Percentiles rank a stretch among this genome's conserved stretches.
Conservation (phyloP, 2,888 invertebrate genomes). For the Perizoma flavofasciatum region DNA sequence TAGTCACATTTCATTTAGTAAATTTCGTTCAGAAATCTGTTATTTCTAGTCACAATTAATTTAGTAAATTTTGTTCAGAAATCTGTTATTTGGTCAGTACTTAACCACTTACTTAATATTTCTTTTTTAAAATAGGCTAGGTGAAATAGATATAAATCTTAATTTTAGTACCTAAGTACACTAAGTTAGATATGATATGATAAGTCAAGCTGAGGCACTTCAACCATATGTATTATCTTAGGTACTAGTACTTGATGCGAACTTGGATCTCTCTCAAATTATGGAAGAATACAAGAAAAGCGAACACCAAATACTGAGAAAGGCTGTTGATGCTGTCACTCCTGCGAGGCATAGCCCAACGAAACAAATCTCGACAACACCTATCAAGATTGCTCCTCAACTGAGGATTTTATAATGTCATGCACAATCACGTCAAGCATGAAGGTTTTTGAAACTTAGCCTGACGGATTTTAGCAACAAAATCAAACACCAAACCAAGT, state of each 20-base stretch:
- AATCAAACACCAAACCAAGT: not conserved
- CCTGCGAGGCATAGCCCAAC: slow-evolving; percentile 76
- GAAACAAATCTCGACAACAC: slow-evolving; percentile 69
- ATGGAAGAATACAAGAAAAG: slow-evolving; percentile 86
- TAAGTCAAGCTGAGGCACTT: too few relatives aligned
- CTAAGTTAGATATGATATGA: too few relatives aligned
- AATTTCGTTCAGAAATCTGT: too few relatives aligned
- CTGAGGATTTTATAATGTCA: slow-evolving; percentile 62
- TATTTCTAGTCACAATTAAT: too few relatives aligned
- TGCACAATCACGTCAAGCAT: not conserved
- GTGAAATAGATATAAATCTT: too few relatives aligned
- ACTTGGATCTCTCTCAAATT: slow-evolving; percentile 86
- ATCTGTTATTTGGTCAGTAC: too few relatives aligned
- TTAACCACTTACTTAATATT: too few relatives aligned
- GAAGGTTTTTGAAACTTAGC: not conserved
- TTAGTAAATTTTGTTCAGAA: too few relatives aligned
- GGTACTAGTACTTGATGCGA: slow-evolving; percentile 88
- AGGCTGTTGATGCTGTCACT: slow-evolving; percentile 77
- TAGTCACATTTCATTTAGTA: too few relatives aligned
- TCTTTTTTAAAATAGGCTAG: too few relatives aligned
- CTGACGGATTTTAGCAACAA: not conserved
- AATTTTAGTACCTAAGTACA: too few relatives aligned
- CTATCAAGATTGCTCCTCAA: slow-evolving; percentile 70
- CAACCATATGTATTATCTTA: slow-evolving; percentile 43
- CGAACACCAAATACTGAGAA: slow-evolving; percentile 79